Percentiles rank a stretch among this genome's conserved stretches.
phyloP scores from a whole-genome alignment of 2,113 vertebrate species.

The Bolborhynchus lineola region DNA sequence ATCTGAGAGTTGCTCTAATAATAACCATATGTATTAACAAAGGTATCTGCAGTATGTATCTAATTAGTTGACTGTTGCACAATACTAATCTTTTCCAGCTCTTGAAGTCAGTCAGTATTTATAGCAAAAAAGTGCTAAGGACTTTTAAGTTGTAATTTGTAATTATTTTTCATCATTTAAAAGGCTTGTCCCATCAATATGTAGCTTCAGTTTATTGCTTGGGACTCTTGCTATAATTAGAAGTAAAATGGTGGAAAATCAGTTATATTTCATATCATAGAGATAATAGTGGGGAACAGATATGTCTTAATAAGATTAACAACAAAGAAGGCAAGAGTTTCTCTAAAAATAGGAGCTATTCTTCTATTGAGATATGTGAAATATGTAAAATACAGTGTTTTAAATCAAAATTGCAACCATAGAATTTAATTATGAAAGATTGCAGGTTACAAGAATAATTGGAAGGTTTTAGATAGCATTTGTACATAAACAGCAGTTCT shows the following conservation, averaged over 20 bases:
- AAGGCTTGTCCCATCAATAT: constrained; percentile 38
- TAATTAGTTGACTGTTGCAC: constrained; percentile 44
- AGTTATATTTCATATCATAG: constrained; percentile 45
- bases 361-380: neutral
- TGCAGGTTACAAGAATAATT: neutral
- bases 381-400: neutral
- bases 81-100: neutral
- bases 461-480: neutral
- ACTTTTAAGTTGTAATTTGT: constrained; percentile 58
- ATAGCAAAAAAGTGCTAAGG: constrained; percentile 28
- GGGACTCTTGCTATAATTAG: constrained; percentile 57
- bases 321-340: constrained; percentile 26
- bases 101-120: constrained; percentile 50
- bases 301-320: constrained; percentile 16
- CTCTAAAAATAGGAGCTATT: constrained; percentile 18
- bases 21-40: constrained; percentile 25
- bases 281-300: constrained; percentile 19
- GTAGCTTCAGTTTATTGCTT: constrained; percentile 39
- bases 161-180: constrained; percentile 49
- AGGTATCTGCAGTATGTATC: neutral
- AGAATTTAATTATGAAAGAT: neutral
- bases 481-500: neutral
- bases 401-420: neutral
- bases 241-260: constrained; percentile 42
- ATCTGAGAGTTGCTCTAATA: neutral